Conservation (phyloP, 92 coral and sea anemone genomes). For the Porites divaricata region DNA sequence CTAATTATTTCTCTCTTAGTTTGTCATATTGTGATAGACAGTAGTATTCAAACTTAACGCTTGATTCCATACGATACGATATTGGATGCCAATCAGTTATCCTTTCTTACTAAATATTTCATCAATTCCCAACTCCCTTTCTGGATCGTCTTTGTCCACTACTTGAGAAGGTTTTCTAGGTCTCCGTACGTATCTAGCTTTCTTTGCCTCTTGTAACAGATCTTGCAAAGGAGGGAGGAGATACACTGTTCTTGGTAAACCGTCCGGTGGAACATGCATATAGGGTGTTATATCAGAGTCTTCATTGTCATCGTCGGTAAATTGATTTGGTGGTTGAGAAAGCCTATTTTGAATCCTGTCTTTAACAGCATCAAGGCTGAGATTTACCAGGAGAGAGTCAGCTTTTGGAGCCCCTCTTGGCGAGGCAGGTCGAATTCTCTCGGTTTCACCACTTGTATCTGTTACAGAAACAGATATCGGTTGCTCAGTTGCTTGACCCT, state of each 20-base stretch:
- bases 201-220: constrained; percentile 86
- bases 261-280: constrained; percentile 98
- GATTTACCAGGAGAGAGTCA: constrained; percentile 51
- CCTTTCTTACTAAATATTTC: constrained; percentile 88
- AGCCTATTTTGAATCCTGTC: constrained; percentile 80
- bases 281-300: constrained; percentile 69
- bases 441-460: constrained; percentile 35
- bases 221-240: constrained; percentile 88
- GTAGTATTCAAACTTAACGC: not conserved
- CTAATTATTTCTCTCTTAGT: too few relatives aligned
- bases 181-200: constrained; percentile 92
- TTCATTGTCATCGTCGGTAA: constrained; percentile 42
- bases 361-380: constrained; percentile 71
- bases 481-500: not conserved
- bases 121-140: constrained; percentile 88
- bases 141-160: constrained; percentile 84
- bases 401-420: constrained; percentile 40
- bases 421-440: constrained; percentile 19
- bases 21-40: not conserved
- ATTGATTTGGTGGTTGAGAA: constrained; percentile 31
- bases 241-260: constrained; percentile 88
- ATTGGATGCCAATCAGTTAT: constrained; percentile 4
- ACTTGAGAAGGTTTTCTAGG: constrained; percentile 62
- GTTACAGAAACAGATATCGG: constrained; percentile 30
- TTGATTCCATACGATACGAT: not conserved